Conservation (phyloP, 2,113 vertebrate genomes). For the Pelvicachromis taeniatus region DNA sequence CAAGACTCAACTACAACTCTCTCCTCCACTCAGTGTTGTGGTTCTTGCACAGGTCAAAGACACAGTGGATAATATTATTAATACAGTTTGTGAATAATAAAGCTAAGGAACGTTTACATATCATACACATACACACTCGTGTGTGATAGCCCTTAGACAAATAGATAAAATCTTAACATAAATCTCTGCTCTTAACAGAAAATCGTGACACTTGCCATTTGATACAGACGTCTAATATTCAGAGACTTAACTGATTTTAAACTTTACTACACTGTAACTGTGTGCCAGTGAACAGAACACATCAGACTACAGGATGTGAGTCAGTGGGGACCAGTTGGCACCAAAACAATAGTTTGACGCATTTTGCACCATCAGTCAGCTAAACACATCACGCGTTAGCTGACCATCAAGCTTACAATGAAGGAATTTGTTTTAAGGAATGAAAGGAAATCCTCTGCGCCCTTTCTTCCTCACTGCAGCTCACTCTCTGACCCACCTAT, state of each 20-base stretch:
- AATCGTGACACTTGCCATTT: background rate
- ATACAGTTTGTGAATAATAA: background rate
- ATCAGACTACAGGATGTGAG: background rate
- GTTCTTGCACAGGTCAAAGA: background rate
- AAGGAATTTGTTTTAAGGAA: conserved; percentile 23
- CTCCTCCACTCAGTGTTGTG: background rate
- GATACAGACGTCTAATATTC: background rate
- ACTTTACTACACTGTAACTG: background rate
- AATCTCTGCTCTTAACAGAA: background rate
- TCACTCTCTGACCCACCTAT: conserved; percentile 11
- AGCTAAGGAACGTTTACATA: background rate
- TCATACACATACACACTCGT: background rate
- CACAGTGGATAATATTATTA: background rate
- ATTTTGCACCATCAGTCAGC: background rate
- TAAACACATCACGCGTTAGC: background rate
- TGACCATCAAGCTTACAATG: background rate
- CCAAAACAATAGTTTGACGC: background rate
- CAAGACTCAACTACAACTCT: background rate
- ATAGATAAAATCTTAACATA: background rate
- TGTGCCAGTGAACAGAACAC: background rate
- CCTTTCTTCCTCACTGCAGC: conserved; percentile 16
- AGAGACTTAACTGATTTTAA: background rate
- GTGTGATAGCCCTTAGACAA: background rate
- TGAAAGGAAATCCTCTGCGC: conserved; percentile 41
- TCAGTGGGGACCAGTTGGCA: background rate